Percentiles rank a stretch among this genome's conserved stretches.
phyloP scores from a whole-genome alignment of 2,797 vertebrate genomes.

The Neomorphus geoffroyi region DNA sequence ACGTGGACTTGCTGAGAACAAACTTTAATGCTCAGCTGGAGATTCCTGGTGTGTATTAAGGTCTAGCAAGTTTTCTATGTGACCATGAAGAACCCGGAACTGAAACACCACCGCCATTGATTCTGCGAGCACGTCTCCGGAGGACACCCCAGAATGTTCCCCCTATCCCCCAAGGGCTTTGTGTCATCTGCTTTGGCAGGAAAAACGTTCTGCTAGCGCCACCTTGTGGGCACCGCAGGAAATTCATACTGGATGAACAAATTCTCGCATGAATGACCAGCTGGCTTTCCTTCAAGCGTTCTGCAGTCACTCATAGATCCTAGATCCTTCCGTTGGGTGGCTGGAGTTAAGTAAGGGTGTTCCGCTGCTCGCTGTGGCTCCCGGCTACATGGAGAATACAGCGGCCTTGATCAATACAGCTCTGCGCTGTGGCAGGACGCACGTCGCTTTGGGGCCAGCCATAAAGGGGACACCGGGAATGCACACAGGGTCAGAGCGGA shows the following conservation, averaged over 20 bases:
- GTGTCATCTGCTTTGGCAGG: neutral
- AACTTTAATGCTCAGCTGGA: neutral
- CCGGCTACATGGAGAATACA: too few species aligned
- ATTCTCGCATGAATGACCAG: neutral
- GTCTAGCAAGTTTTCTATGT: neutral
- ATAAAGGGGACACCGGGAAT: neutral
- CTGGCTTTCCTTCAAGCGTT: neutral
- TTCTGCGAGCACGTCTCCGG: neutral
- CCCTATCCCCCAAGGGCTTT: neutral
- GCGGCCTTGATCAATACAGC: too few species aligned
- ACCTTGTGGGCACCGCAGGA: conserved; percentile 38
- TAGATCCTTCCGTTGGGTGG: neutral
- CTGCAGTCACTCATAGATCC: neutral
- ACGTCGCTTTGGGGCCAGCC: neutral
- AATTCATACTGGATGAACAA: neutral
- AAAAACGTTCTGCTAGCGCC: conserved; percentile 14
- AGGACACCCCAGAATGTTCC: neutral
- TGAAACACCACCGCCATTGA: neutral
- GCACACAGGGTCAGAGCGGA: neutral
- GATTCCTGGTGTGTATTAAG: neutral
- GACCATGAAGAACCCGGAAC: neutral
- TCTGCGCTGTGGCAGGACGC: too few species aligned
- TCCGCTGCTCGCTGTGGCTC: neutral
- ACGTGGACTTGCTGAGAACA: neutral
- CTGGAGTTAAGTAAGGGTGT: neutral